These are phyloP conservation scores for Gerris lacustris DNA, from an alignment of 2,888 invertebrate genomes.

Conservation along the genomic window DNA sequence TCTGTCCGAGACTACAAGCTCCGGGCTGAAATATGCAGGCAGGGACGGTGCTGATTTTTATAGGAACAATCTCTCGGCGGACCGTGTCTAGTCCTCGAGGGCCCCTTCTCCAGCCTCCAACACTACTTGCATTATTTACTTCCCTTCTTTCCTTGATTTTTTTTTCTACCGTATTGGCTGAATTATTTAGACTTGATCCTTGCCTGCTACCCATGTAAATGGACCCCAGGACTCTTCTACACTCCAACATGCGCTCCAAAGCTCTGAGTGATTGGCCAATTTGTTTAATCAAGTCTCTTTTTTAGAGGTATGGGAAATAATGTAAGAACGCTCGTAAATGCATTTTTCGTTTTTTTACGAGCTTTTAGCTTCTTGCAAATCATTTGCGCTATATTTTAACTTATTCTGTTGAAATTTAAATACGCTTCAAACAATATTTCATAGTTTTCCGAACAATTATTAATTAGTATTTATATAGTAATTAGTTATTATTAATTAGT, in stretches of 20 bases:
- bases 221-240: not conserved
- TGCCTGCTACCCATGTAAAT: conserved; percentile 1
- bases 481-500: too few relatives aligned
- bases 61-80: conserved; percentile 1
- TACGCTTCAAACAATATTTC: too few relatives aligned
- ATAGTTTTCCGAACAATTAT: too few relatives aligned
- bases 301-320: not conserved
- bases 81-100: not conserved
- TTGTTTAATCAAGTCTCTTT: not conserved
- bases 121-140: conserved; percentile 3
- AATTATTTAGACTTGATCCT: not conserved
- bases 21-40: not conserved
- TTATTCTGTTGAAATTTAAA: too few relatives aligned
- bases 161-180: not conserved
- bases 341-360: too few relatives aligned
- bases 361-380: too few relatives aligned
- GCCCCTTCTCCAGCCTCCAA: not conserved
- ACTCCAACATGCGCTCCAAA: not conserved
- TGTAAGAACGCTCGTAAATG: too few relatives aligned
- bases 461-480: too few relatives aligned
- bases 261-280: conserved; percentile 1
- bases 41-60: conserved; percentile 3
- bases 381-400: too few relatives aligned
- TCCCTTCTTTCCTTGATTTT: conserved; percentile 1
- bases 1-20: not conserved